Conservation (phyloP, 2,113 vertebrate genomes). For the Gadus macrocephalus region DNA sequence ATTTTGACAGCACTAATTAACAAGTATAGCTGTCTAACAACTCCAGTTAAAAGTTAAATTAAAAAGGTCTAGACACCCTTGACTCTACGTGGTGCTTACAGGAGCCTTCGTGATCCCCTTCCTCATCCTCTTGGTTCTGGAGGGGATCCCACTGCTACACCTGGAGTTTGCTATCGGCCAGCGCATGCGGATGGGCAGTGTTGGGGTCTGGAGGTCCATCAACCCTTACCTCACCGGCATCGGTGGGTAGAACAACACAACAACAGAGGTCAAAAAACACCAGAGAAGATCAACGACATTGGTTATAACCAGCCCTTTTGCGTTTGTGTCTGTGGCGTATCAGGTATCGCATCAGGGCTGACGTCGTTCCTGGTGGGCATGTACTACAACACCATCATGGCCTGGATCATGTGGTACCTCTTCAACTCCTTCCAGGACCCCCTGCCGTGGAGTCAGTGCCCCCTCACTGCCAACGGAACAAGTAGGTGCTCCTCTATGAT, state of each 20-base stretch:
- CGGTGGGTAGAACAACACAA: slow-evolving; percentile 68
- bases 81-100: slow-evolving; percentile 43
- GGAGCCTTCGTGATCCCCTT: slow-evolving; percentile 99
- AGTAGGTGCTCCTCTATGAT: slow-evolving; percentile 63
- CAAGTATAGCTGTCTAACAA: background rate
- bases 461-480: slow-evolving; percentile 76
- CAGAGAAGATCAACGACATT: background rate
- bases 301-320: background rate
- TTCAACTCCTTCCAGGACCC: slow-evolving; percentile 96
- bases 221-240: slow-evolving; percentile 84
- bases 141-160: slow-evolving; percentile 88
- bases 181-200: slow-evolving; percentile 83
- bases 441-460: slow-evolving; percentile 88
- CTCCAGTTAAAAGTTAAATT: background rate
- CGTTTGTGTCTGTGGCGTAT: background rate
- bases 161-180: slow-evolving; percentile 97
- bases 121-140: slow-evolving; percentile 89
- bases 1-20: no score
- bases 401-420: slow-evolving; percentile 97
- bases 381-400: slow-evolving; percentile 96
- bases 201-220: slow-evolving; percentile 87
- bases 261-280: background rate
- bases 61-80: no score
- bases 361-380: slow-evolving; percentile 86
- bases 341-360: slow-evolving; percentile 85